Conservation (phyloP, 1,140 invertebrate genomes). For the Cataglyphis hispanica region DNA sequence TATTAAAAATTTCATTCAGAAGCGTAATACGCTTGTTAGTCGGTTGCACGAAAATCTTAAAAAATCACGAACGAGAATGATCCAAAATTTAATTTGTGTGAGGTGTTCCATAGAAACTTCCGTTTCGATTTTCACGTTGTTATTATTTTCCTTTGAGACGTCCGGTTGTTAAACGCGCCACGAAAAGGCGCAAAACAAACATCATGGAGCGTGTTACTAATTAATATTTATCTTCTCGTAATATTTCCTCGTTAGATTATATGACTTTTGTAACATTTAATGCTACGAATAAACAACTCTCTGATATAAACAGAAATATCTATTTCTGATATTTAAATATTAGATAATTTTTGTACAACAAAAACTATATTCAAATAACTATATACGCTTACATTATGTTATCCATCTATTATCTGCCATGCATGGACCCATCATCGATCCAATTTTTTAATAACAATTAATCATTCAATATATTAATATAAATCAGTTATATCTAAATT, state of each 20-base stretch:
- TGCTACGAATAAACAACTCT: background rate
- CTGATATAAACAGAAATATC: background rate
- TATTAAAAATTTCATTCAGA: slow-evolving; percentile 52
- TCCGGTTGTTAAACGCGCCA: background rate
- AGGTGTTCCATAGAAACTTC: slow-evolving; percentile 22
- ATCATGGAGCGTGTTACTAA: background rate
- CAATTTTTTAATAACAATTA: too few relatives aligned
- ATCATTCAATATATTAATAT: too few relatives aligned
- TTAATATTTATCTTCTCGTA: slow-evolving; percentile 35
- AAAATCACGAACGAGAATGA: slow-evolving; percentile 31
- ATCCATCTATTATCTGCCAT: too few relatives aligned
- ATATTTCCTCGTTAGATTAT: background rate
- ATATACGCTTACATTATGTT: too few relatives aligned
- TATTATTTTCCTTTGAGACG: slow-evolving; percentile 12
- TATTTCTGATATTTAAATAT: background rate
- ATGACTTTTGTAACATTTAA: background rate
- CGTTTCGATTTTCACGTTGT: slow-evolving; percentile 34
- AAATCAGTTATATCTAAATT: too few relatives aligned
- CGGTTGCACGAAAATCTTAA: slow-evolving; percentile 8
- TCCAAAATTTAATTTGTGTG: slow-evolving; percentile 45
- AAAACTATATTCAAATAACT: background rate
- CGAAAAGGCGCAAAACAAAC: slow-evolving; percentile 13
- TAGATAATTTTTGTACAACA: background rate
- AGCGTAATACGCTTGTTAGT: slow-evolving; percentile 44
- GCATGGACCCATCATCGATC: too few relatives aligned